Conservation (phyloP, 2,797 vertebrate species). For the Myioborus miniatus region DNA sequence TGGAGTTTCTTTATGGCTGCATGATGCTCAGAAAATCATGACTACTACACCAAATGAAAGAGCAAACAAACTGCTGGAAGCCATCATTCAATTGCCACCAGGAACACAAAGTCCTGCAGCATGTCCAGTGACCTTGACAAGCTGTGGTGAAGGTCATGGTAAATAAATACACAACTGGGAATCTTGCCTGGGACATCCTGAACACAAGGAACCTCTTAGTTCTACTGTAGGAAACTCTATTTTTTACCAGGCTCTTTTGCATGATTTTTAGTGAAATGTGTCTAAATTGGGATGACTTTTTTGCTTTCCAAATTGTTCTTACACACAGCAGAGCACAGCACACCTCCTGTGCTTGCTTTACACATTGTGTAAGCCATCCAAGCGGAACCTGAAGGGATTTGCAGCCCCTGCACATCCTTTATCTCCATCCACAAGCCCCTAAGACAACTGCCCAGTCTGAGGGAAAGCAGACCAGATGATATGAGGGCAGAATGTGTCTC, state of each 20-base stretch:
- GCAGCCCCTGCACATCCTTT: background rate
- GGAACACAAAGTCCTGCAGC: background rate
- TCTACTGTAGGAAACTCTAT: background rate
- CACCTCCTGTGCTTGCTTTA: background rate
- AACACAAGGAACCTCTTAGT: background rate
- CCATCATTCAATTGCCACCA: accelerated
- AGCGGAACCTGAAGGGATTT: background rate
- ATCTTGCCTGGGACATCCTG: background rate
- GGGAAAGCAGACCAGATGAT: background rate
- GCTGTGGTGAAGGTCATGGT: background rate
- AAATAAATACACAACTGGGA: accelerated
- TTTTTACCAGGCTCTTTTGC: background rate
- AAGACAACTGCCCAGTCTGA: background rate
- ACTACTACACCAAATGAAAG: background rate
- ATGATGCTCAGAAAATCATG: background rate
- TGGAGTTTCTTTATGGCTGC: background rate
- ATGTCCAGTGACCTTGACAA: background rate
- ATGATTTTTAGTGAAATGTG: background rate
- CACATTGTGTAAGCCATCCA: accelerated
- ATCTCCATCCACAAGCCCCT: background rate
- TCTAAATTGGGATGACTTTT: background rate
- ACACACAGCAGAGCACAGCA: background rate
- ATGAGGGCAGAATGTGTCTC: background rate
- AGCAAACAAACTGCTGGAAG: background rate
- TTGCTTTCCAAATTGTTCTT: background rate